Conservation (phyloP, 2,888 invertebrate genomes). For the Agonopterix heracliana region DNA sequence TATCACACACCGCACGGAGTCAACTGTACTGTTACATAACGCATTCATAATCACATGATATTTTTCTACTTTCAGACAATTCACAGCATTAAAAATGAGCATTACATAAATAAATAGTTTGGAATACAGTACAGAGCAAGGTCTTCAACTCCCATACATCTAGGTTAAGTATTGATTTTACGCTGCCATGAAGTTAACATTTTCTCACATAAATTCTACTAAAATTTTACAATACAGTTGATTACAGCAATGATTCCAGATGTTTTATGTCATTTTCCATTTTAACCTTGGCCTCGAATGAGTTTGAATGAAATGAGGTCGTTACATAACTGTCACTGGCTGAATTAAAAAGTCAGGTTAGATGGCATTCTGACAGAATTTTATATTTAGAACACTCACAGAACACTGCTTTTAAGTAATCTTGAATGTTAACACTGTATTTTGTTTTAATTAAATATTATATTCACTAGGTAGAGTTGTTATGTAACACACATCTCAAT, state of each 20-base stretch:
- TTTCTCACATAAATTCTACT: slow-evolving; percentile 19
- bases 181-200: slow-evolving; percentile 19
- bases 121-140: slow-evolving; percentile 33
- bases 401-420: slow-evolving; percentile 8
- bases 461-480: slow-evolving; percentile 21
- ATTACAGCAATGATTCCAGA: slow-evolving; percentile 19
- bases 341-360: slow-evolving; percentile 15
- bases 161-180: slow-evolving; percentile 23
- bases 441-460: not conserved
- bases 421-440: slow-evolving; percentile 13
- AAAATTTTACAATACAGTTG: slow-evolving; percentile 11
- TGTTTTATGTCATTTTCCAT: slow-evolving; percentile 16
- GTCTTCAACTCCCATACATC: slow-evolving; percentile 34
- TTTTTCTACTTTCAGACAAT: slow-evolving; percentile 29
- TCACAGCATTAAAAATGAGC: slow-evolving; percentile 39
- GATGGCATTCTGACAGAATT: too few relatives aligned
- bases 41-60: slow-evolving; percentile 54
- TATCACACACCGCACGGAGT: slow-evolving; percentile 6
- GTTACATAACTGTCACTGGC: slow-evolving; percentile 57
- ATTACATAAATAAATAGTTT: slow-evolving; percentile 27
- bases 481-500: slow-evolving; percentile 60
- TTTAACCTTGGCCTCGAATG: slow-evolving; percentile 49
- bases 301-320: slow-evolving; percentile 37
- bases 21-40: slow-evolving; percentile 57
- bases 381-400: not conserved